Percentiles rank a stretch among this genome's conserved stretches.
Evolutionary conservation across 1,140 invertebrate species (phyloP).

Genomic region (Archivesica marissinica): DNA sequence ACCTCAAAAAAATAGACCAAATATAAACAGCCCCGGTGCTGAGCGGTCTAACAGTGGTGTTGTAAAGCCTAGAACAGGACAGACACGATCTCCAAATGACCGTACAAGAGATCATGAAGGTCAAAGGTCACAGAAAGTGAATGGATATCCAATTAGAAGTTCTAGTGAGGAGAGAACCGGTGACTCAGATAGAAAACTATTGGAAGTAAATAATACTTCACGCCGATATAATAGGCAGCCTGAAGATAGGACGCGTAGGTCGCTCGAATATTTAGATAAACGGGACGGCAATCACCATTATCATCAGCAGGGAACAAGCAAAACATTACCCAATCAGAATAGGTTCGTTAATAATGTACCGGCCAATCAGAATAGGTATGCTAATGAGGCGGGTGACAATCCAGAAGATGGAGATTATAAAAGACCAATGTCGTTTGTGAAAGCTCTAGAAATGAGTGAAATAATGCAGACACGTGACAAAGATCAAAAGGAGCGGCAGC

Average conservation of each 20-base stretch:
- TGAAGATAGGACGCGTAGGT: slow-evolving; percentile 50
- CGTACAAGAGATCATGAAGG: slow-evolving; percentile 14
- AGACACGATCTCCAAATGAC: slow-evolving; percentile 3
- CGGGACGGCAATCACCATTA: slow-evolving; percentile 12
- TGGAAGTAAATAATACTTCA: slow-evolving; percentile 18
- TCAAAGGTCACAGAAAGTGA: slow-evolving; percentile 36
- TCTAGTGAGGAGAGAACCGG: slow-evolving; percentile 56
- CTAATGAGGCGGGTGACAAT: slow-evolving; percentile 48
- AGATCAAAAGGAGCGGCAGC: slow-evolving; percentile 61
- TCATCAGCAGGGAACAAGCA: slow-evolving; percentile 44
- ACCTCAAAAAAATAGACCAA: slow-evolving; percentile 48
- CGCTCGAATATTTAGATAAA: slow-evolving; percentile 53
- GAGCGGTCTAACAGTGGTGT: slow-evolving; percentile 57
- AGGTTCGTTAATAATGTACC: slow-evolving; percentile 33
- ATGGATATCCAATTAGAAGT: slow-evolving; percentile 55
- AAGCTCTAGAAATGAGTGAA: slow-evolving; percentile 95
- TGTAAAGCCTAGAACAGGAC: slow-evolving; percentile 21
- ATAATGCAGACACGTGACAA: slow-evolving; percentile 77
- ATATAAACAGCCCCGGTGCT: slow-evolving; percentile 72
- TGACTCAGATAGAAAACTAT: slow-evolving; percentile 39
- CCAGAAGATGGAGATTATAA: slow-evolving; percentile 37
- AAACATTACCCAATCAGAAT: slow-evolving; percentile 46
- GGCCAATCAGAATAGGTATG: slow-evolving; percentile 33
- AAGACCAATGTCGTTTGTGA: slow-evolving; percentile 95
- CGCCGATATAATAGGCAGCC: slow-evolving; percentile 34